phyloP scores from a whole-genome alignment of 2,113 vertebrate species.

The Albula goreensis region DNA sequence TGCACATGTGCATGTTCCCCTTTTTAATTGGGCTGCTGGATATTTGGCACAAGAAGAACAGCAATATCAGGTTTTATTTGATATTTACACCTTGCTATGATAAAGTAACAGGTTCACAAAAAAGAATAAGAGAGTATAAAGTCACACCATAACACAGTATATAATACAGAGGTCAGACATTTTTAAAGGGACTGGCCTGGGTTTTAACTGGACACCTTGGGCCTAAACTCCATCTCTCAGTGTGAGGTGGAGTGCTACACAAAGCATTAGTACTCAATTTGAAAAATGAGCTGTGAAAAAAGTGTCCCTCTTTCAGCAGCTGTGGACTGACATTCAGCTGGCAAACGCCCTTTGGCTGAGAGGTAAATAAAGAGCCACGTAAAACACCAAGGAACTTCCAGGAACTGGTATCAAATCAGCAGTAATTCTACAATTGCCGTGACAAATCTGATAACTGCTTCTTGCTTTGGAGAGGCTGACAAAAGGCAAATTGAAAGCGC shows the following conservation, averaged over 20 bases:
- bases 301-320: slow-evolving; percentile 36
- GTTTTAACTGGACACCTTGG: background rate
- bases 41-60: background rate
- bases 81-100: background rate
- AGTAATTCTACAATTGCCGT: slow-evolving; percentile 42
- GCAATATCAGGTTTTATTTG: background rate
- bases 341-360: slow-evolving; percentile 46
- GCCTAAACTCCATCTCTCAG: background rate
- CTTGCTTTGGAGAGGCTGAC: slow-evolving; percentile 31
- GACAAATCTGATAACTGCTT: slow-evolving; percentile 48
- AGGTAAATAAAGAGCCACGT: slow-evolving; percentile 27
- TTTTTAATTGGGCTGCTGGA: background rate
- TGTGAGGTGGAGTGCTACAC: slow-evolving; percentile 36
- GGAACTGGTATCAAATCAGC: slow-evolving; percentile 46
- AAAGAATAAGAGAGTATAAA: background rate
- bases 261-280: slow-evolving; percentile 22
- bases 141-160: background rate
- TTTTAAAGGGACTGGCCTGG: background rate
- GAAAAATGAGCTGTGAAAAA: slow-evolving; percentile 61
- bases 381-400: slow-evolving; percentile 48
- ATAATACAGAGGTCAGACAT: background rate
- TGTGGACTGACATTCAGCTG: slow-evolving; percentile 50
- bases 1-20: background rate
- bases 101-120: background rate
- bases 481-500: slow-evolving; percentile 14